A percentile compares a stretch with the other conserved stretches of the same genome.
phyloP scores from a whole-genome alignment of 2,888 invertebrate genomes.

The Capitulum mitella region DNA sequence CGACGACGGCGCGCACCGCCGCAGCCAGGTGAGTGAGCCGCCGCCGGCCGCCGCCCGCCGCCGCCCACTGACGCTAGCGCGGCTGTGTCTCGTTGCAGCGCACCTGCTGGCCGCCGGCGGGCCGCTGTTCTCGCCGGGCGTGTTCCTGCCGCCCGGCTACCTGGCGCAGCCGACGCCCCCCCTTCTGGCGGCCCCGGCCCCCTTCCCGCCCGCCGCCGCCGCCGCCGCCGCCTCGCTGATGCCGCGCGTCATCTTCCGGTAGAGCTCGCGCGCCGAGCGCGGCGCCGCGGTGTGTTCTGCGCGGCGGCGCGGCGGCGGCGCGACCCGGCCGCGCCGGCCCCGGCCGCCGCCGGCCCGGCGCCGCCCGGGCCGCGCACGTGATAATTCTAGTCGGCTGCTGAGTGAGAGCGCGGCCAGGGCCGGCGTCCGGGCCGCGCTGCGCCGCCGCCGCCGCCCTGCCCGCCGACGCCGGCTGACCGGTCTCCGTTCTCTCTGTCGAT shows the following conservation, averaged over 20 bases:
- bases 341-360: not conserved
- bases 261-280: not conserved
- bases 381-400: conserved; percentile 9
- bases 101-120: not conserved
- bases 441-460: not conserved
- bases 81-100: conserved; percentile 9
- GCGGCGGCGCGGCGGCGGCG: not conserved
- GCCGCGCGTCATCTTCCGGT: conserved; percentile 14
- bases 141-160: not conserved
- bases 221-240: not conserved
- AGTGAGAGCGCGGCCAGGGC: not conserved
- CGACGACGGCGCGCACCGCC: not conserved
- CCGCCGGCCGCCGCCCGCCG: not conserved
- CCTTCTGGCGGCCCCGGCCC: not conserved
- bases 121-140: not conserved
- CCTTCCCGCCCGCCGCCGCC: not conserved
- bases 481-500: conserved; percentile 4
- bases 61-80: not conserved
- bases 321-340: not conserved
- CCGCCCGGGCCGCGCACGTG: not conserved
- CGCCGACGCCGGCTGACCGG: not conserved
- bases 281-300: not conserved
- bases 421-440: not conserved
- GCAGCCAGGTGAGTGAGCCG: not conserved
- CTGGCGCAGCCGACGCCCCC: not conserved